These are phyloP conservation scores for Agonopterix heracliana DNA, from an alignment of 2,888 invertebrate genomes.

Conservation along the genomic window DNA sequence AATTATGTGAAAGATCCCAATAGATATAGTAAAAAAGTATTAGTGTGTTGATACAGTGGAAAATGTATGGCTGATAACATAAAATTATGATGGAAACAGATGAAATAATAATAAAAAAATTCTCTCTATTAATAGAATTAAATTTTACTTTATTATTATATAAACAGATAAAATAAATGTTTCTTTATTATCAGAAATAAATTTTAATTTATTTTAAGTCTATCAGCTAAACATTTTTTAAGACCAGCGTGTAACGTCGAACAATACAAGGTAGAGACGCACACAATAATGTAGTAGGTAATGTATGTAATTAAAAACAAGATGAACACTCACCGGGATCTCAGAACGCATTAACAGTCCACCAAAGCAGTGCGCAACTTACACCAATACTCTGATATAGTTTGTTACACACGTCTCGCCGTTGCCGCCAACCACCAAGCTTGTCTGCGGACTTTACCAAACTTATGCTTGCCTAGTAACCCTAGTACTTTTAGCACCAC, in stretches of 20 bases:
- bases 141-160: too few relatives aligned
- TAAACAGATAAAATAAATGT: too few relatives aligned
- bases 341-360: conserved; percentile 72
- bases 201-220: background rate
- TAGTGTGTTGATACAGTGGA: conserved; percentile 7
- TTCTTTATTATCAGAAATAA: too few relatives aligned
- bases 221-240: conserved; percentile 1
- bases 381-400: conserved; percentile 54
- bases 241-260: conserved; percentile 1
- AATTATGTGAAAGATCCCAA: conserved; percentile 8
- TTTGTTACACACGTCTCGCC: conserved; percentile 64
- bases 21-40: conserved; percentile 3
- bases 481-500: conserved; percentile 56
- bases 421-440: conserved; percentile 70
- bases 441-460: conserved; percentile 69
- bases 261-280: conserved; percentile 23
- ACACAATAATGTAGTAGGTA: conserved; percentile 29
- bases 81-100: background rate
- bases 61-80: conserved; percentile 5
- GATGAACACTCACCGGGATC: conserved; percentile 70
- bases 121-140: too few relatives aligned
- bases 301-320: conserved; percentile 57
- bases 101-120: background rate
- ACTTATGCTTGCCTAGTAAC: conserved; percentile 67
- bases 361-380: conserved; percentile 75